Evolutionary conservation across 1,140 invertebrate genomes (phyloP), one percentile per base, ranked within the genome.

Genomic region (Drosophila kohkoa): DNA sequence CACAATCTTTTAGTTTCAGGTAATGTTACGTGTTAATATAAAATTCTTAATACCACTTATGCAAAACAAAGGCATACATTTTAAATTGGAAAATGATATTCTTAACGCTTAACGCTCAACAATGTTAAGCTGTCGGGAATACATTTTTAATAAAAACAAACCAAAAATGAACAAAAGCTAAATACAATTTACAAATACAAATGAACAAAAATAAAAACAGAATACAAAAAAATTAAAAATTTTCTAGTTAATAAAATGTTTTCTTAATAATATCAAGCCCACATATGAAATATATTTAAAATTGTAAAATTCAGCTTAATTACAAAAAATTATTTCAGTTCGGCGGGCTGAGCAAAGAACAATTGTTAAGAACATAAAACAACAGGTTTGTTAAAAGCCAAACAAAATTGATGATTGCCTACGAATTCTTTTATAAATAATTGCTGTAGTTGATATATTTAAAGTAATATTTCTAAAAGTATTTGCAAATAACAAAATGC

Each of bases 401-500:
- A 7, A 58, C 45, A 59, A 63, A 58, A 67, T 49, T 45, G 54
- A 30, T 48, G 68, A 49, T 66, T 67, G 68, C 71, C 51, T 70
- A 70, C 57, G 73, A 70, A 38, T 32, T 25, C 16, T 51, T 35
- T 54, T n/a, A 20, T 3, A 49, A 52, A 64, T 77, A 66, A 69
- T 82, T 82, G 63, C 52, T 72, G 73, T 77, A 77, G 83, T 81
- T 55, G 38, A 72, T 73, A 57, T 81, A 51, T 57, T 59, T 52
- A 71, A 77, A 73, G 77, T 67, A 63, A 32, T 66, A 69, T 69
- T 38, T 68, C 65, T 59, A 49, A 55, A 63, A 54, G 68, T 69
- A 68, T 48, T 75, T 68, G 63, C 77, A 71, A 62, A 32, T 7
- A 48, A 45, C 30, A 57, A 55, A 80, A 51, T 52, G 38, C 75